These are phyloP conservation scores for Caenorhabditis wallacei DNA, from an alignment of 2,888 invertebrate genomes.

Conservation along the genomic window DNA sequence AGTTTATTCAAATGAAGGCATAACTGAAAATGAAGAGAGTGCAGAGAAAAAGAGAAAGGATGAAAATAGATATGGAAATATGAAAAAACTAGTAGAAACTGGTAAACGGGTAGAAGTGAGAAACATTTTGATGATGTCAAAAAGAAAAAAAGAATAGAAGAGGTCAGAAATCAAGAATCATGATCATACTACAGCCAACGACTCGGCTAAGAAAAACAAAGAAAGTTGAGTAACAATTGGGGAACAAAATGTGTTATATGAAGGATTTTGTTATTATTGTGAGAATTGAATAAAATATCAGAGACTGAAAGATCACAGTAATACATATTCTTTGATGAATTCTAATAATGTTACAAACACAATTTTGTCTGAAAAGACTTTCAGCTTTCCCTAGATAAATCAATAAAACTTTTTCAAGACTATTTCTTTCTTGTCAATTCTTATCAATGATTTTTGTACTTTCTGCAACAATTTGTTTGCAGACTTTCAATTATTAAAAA, in stretches of 20 bases:
- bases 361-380: too few species aligned
- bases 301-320: too few species aligned
- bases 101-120: background rate
- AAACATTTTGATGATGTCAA: slow-evolving; percentile 15
- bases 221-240: background rate
- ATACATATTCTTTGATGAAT: too few species aligned
- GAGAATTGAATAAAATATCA: too few species aligned
- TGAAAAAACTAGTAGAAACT: slow-evolving; percentile 29
- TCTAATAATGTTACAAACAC: too few species aligned
- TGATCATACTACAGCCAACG: slow-evolving; percentile 6
- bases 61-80: slow-evolving; percentile 39
- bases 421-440: background rate
- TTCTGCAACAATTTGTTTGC: background rate
- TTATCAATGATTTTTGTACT: slow-evolving; percentile 15
- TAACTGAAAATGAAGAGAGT: background rate
- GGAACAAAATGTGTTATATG: too few species aligned
- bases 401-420: background rate
- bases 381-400: background rate
- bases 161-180: slow-evolving; percentile 7
- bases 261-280: too few species aligned
- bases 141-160: background rate
- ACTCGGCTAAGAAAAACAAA: background rate
- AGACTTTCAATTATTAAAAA: slow-evolving; percentile 3
- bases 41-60: slow-evolving; percentile 14
- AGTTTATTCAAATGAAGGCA: background rate